Evolutionary conservation across 2,113 vertebrate species (phyloP), one percentile per base, ranked within the genome.

Genomic region (Amia ocellicauda): DNA sequence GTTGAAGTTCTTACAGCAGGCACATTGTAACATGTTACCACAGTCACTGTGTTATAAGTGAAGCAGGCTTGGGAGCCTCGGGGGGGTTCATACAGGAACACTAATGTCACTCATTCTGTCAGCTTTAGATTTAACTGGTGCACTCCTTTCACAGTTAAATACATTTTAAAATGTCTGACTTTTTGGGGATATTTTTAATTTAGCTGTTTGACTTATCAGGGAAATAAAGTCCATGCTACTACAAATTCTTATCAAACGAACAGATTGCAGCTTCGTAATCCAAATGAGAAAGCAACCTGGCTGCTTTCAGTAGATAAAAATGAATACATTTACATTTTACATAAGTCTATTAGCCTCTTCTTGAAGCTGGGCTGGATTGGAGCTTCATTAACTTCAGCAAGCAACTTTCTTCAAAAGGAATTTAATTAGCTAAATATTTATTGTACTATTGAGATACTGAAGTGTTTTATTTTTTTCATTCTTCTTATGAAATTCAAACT

Each of bases 291-390:
- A 26, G 23, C 51, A 14, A 26, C 22, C 50, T 53, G 24, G 51
- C 23, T 53, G 51, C 22, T 26, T 24, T 53, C 51, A 53, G 51
- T 53, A 27, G 50, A 52, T 11, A 23, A 26, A 53, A 14, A 27
- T 13, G 51, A 53, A 53, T 16, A 27, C 51, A 53, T 53, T 53
- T n/a, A 31, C 27, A 31, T 56, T 56, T n/a, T n/a, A 56, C 2
- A 54, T 56, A 31, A 56, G 29, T 53, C 51, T 56, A 31, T 28
- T 56, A 56, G 19, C 10, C 50, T 22, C 19, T 22, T 52, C 22
- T 19, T 52, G 19, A 52, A 17, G 53, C 16, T 56, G 53, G 16
- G 5, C 27, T 7, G 26, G 10, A 7, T 29, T 16, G 26, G 27
- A 16, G 10, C 10, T 14, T 16, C 53, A 55, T 55, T 55, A 28